Evolutionary conservation across 2,888 invertebrate genomes (phyloP).

Genomic region (Rhynchonema sp.): DNA sequence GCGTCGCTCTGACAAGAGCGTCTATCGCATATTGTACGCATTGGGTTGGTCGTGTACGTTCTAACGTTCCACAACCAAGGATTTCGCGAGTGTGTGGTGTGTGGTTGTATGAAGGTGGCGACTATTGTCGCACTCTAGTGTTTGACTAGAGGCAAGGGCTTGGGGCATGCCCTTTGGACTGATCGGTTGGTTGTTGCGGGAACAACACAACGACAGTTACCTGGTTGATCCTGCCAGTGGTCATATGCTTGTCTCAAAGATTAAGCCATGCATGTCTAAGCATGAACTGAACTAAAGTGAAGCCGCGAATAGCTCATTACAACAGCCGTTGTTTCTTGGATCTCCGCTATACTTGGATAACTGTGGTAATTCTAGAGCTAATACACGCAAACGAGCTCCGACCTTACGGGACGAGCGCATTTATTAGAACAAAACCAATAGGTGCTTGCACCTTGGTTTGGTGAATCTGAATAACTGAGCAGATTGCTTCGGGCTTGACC

Average conservation of each 20-base stretch:
- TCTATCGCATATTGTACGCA: no score
- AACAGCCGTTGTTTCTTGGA: background rate
- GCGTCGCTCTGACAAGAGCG: no score
- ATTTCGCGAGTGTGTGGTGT: no score
- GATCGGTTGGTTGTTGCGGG: no score
- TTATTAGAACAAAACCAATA: constrained; percentile 33
- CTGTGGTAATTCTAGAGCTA: background rate
- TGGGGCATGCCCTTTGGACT: no score
- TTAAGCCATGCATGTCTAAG: background rate
- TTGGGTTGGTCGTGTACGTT: no score
- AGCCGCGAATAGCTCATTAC: background rate
- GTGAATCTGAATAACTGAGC: constrained; percentile 29
- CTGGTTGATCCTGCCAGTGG: constrained; percentile 6
- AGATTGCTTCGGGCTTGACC: constrained; percentile 14
- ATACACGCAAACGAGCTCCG: background rate
- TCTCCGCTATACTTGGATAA: background rate
- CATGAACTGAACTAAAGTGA: background rate
- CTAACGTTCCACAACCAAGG: no score
- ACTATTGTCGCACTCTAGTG: no score
- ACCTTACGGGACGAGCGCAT: background rate
- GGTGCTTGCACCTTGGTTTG: constrained; percentile 21
- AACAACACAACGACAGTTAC: background rate
- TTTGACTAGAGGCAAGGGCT: no score
- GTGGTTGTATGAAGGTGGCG: no score
- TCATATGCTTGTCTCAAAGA: background rate